These are phyloP conservation scores for Machaerirhynchus nigripectus DNA, from an alignment of 2,113 vertebrate genomes.

Conservation along the genomic window DNA sequence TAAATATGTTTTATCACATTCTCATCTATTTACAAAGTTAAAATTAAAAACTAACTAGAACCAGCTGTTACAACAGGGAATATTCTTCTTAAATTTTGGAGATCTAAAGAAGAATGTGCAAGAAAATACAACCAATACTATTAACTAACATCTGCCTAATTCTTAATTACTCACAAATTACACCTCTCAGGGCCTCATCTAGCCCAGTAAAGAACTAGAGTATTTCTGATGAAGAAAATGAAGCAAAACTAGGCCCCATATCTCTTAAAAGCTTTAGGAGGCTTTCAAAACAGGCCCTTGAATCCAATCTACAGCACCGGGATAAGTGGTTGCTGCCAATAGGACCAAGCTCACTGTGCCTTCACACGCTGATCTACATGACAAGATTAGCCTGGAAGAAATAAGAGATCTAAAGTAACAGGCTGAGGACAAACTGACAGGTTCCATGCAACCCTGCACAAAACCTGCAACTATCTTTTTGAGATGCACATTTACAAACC, in stretches of 20 bases:
- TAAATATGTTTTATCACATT: not conserved
- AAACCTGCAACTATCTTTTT: not conserved
- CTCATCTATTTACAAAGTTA: not conserved
- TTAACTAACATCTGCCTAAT: not conserved
- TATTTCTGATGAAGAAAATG: not conserved
- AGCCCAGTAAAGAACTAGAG: not conserved
- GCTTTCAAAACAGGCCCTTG: not conserved
- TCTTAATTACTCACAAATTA: not conserved
- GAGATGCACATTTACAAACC: not conserved
- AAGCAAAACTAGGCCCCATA: not conserved
- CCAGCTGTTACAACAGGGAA: not conserved
- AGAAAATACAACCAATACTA: not conserved
- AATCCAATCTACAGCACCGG: not conserved
- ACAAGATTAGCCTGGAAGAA: not conserved
- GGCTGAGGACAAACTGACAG: not conserved
- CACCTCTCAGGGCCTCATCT: not conserved
- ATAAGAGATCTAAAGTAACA: not conserved
- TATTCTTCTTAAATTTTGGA: not conserved
- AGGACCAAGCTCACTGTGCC: not conserved
- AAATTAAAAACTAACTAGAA: conserved; percentile 23
- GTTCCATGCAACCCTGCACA: not conserved
- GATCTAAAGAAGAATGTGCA: not conserved
- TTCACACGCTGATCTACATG: not conserved
- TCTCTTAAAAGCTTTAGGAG: not conserved
- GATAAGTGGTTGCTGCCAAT: not conserved